Base-by-base conservation (phyloP, 2,113 vertebrate species). In the Scatophagus argus region DNA sequence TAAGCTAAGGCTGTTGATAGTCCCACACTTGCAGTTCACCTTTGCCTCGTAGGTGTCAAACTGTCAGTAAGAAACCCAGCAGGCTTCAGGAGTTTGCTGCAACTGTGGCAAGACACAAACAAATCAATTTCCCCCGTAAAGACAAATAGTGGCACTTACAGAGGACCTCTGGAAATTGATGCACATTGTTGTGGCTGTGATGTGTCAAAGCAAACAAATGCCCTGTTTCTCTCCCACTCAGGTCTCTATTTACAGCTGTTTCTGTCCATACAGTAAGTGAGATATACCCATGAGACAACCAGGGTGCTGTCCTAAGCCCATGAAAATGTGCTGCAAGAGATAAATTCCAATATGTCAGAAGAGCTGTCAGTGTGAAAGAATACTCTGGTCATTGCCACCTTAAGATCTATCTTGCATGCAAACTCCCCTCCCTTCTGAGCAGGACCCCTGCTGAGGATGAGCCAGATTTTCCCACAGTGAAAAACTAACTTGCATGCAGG, bases 261-360 rank as follows among this genome's bases (percentile, higher is more conserved):
- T 86, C 90, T 88, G 80, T 71, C 75, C 44, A 14, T 85, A 83
- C 75, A 76, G 66, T 76, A 72, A 86, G 83, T 79, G 80, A 91
- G 88, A 81, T 61, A 54, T 51, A 80, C 74, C 67, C 62, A 14
- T 29, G 58, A 64, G 79, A 82, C 47, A 77, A 36, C 76, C 34
- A 44, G 67, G 61, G 66, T 52, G 59, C 79, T 72, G 77, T 81
- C 89, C 82, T 73, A 79, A 87, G 84, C 84, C 82, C 23, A 79
- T 91, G 83, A 86, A 93, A 92, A 93, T 84, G 74, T 85, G 59
- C 83, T 81, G 74, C 87, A 89, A 88, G 87, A 87, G 86, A 92
- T 88, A 85, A 87, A 94, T 94, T 93, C 91, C 91, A 72, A 79
- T 63, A 91, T 89, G 90, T 93, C 92, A 93, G 90, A 89, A 59